Evolutionary conservation across 2,888 invertebrate genomes (phyloP).

Genomic region (Schizaphis graminum): DNA sequence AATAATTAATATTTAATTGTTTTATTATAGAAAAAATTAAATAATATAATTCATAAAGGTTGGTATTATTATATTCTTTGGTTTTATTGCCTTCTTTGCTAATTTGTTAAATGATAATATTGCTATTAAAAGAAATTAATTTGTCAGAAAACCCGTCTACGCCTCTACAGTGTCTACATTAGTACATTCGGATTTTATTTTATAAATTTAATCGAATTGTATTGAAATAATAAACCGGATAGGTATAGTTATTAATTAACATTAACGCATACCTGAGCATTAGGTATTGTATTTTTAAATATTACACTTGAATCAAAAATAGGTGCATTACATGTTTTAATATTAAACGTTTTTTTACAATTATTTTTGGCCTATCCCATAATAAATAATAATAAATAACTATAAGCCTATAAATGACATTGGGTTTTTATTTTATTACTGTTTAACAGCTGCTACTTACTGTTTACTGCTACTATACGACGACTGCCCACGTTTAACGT

Average conservation of each 20-base stretch:
- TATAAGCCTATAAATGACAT: constrained; percentile 39
- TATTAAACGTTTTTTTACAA: neutral
- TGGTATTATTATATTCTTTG: neutral
- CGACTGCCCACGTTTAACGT: neutral
- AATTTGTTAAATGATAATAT: neutral
- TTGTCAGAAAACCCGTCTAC: neutral
- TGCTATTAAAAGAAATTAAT: neutral
- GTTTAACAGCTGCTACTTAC: constrained; percentile 40
- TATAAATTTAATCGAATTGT: neutral
- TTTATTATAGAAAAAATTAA: neutral
- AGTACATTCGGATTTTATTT: neutral
- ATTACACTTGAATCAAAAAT: neutral
- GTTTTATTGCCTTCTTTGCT: neutral
- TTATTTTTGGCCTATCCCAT: neutral
- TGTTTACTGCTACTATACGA: constrained; percentile 2
- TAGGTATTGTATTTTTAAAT: neutral
- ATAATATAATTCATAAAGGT: neutral
- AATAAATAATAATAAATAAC: neutral
- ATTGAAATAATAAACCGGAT: neutral
- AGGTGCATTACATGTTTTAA: neutral
- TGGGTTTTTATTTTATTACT: constrained; percentile 23
- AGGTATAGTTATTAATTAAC: neutral
- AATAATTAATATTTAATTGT: neutral
- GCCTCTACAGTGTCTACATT: neutral
- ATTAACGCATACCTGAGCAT: neutral